Percentiles rank a stretch among this genome's conserved stretches.
Evolutionary conservation across 2,888 invertebrate species (phyloP).

Genomic region (Cantharis lateralis): DNA sequence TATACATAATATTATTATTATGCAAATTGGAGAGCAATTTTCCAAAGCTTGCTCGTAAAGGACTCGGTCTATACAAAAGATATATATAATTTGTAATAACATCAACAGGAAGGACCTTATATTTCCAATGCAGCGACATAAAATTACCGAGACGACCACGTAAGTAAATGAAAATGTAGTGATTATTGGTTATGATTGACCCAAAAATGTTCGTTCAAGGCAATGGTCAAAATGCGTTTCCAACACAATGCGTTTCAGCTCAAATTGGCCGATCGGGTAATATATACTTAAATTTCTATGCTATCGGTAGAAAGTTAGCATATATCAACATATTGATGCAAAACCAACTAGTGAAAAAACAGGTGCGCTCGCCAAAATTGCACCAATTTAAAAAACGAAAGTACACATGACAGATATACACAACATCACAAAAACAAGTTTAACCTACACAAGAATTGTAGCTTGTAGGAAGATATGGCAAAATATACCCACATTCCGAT

Average conservation of each 20-base stretch:
- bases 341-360: not conserved
- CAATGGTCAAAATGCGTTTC: not conserved
- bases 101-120: too few relatives aligned
- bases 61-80: not conserved
- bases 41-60: not conserved
- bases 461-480: not conserved
- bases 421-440: constrained; percentile 9
- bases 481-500: not conserved
- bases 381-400: not conserved
- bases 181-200: not conserved
- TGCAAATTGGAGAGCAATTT: not conserved
- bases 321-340: not conserved
- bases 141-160: not conserved
- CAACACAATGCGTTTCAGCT: not conserved
- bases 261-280: not conserved
- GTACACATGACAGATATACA: not conserved
- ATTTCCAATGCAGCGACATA: not conserved
- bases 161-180: not conserved
- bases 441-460: constrained; percentile 5
- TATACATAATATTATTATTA: not conserved
- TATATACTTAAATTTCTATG: not conserved
- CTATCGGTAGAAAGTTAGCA: not conserved
- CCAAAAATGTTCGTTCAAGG: not conserved
- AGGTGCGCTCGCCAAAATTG: not conserved
- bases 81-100: too few relatives aligned